phyloP scores from a whole-genome alignment of 1,140 invertebrate species.

The Lineus longissimus region DNA sequence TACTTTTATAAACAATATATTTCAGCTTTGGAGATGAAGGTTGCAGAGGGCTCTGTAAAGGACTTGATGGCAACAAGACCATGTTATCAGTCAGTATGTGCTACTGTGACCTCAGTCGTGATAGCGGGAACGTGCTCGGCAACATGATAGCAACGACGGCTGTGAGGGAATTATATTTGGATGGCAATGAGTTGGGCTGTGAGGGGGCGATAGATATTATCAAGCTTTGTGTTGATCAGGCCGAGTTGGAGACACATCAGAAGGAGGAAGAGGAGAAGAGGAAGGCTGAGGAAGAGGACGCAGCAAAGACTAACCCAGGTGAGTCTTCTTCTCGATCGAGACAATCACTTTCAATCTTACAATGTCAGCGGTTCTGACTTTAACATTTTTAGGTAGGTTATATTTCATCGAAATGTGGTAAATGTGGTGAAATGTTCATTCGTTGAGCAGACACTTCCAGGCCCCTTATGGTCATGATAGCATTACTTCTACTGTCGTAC shows the following conservation, averaged over 20 bases:
- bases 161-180: constrained; percentile 49
- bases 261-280: constrained; percentile 37
- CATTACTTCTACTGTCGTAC: too few species aligned
- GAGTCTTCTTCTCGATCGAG: neutral
- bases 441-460: too few species aligned
- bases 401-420: too few species aligned
- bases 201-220: constrained; percentile 47
- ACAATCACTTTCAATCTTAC: neutral
- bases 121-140: constrained; percentile 37
- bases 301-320: constrained; percentile 13
- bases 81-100: constrained; percentile 42
- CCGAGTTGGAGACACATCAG: constrained; percentile 39
- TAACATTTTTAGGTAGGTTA: too few species aligned
- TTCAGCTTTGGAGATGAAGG: constrained; percentile 49
- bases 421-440: too few species aligned
- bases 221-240: constrained; percentile 44
- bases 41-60: constrained; percentile 39
- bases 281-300: constrained; percentile 41
- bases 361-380: too few species aligned
- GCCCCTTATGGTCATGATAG: too few species aligned
- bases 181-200: constrained; percentile 50
- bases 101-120: constrained; percentile 35
- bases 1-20: neutral
- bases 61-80: constrained; percentile 40
- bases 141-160: constrained; percentile 45